Conservation (phyloP, 2,888 invertebrate species). For the Leptogaster cylindrica region DNA sequence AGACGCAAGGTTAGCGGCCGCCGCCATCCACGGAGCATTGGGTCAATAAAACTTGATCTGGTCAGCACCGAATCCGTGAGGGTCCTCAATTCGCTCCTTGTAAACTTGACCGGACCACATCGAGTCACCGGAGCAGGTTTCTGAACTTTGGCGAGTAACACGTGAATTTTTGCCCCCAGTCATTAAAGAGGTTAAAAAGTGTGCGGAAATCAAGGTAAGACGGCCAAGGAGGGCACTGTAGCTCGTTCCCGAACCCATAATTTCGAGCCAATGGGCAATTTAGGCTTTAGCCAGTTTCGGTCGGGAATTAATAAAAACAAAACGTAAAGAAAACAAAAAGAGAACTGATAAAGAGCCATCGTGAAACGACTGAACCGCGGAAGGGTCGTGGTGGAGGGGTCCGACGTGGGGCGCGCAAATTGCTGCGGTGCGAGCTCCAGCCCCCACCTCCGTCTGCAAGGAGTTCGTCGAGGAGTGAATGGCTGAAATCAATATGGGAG, state of each 20-base stretch:
- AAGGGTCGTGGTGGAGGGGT: not conserved
- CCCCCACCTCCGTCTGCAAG: not conserved
- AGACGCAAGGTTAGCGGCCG: constrained; percentile 26
- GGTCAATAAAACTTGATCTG: constrained; percentile 46
- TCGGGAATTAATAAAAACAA: constrained; percentile 34
- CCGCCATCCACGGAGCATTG: constrained; percentile 35
- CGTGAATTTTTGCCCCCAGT: constrained; percentile 32
- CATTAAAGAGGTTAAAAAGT: constrained; percentile 27
- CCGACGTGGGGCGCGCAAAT: too few relatives aligned
- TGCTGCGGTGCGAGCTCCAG: not conserved
- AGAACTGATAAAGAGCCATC: not conserved
- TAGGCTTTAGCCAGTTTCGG: constrained; percentile 59
- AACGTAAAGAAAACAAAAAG: not conserved
- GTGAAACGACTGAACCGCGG: not conserved
- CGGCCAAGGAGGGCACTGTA: constrained; percentile 34
- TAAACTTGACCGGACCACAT: not conserved
- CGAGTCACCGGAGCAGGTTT: constrained; percentile 40
- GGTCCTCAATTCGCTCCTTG: not conserved
- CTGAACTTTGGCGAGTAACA: constrained; percentile 40
- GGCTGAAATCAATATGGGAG: constrained; percentile 35
- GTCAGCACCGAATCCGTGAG: constrained; percentile 23
- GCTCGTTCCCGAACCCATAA: constrained; percentile 58
- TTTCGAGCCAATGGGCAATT: constrained; percentile 62
- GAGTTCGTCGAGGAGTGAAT: constrained; percentile 22
- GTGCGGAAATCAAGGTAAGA: constrained; percentile 19